Evolutionary conservation across 2,888 invertebrate species (phyloP).

Genomic region (Eupithecia inturbata): DNA sequence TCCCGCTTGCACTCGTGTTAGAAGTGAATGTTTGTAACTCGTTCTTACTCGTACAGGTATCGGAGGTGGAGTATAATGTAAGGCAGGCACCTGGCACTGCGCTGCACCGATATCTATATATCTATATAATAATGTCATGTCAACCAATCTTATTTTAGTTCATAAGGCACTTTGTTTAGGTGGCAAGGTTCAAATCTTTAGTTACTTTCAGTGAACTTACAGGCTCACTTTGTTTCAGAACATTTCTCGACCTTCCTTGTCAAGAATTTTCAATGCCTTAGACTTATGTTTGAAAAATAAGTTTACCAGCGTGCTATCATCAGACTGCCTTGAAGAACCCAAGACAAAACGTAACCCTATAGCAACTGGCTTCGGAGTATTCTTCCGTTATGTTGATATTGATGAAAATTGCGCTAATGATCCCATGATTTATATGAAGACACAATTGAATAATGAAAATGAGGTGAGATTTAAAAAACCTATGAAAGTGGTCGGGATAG

Average conservation of each 20-base stretch:
- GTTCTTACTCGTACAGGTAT: too few species aligned
- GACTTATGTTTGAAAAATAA: not conserved
- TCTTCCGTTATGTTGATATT: not conserved
- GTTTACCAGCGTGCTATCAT: not conserved
- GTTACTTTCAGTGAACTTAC: too few species aligned
- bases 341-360: not conserved
- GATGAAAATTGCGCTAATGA: not conserved
- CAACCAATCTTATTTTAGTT: too few species aligned
- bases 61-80: too few species aligned
- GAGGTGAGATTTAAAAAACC: not conserved
- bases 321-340: not conserved
- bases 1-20: too few species aligned
- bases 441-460: not conserved
- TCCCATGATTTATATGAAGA: not conserved
- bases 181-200: too few species aligned
- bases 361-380: not conserved
- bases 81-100: too few species aligned
- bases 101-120: too few species aligned
- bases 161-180: too few species aligned
- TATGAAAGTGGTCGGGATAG: too few species aligned
- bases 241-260: not conserved
- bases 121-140: too few species aligned
- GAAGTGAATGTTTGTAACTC: too few species aligned
- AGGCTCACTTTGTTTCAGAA: not conserved
- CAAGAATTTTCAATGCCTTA: not conserved